Conservation (phyloP, 2,888 invertebrate genomes). For the Zygaena filipendulae region DNA sequence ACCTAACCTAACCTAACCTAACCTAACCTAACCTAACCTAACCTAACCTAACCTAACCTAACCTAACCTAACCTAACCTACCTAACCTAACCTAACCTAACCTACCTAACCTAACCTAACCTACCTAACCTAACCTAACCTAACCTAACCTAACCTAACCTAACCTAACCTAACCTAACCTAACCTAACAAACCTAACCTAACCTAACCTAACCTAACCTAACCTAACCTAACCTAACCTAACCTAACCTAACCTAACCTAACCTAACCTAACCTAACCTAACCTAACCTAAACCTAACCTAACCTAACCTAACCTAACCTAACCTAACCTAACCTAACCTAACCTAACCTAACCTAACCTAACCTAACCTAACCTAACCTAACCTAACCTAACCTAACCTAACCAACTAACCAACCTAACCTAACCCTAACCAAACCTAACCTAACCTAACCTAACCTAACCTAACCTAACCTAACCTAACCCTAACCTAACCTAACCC, state of each 20-base stretch:
- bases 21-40: slow-evolving; percentile 11
- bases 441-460: slow-evolving; percentile 11
- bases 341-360: slow-evolving; percentile 8
- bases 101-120: slow-evolving; percentile 10
- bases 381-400: slow-evolving; percentile 9
- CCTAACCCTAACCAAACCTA: slow-evolving; percentile 9
- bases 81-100: slow-evolving; percentile 9
- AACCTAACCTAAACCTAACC: slow-evolving; percentile 9
- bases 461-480: slow-evolving; percentile 15
- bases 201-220: slow-evolving; percentile 10
- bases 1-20: slow-evolving; percentile 10
- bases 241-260: slow-evolving; percentile 9
- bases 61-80: no score
- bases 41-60: slow-evolving; percentile 13
- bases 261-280: slow-evolving; percentile 10
- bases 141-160: slow-evolving; percentile 11
- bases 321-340: slow-evolving; percentile 8
- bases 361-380: slow-evolving; percentile 9
- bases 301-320: slow-evolving; percentile 7
- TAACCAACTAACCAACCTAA: slow-evolving; percentile 4
- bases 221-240: slow-evolving; percentile 12
- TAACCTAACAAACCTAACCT: slow-evolving; percentile 9
- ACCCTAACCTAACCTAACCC: slow-evolving; percentile 15
- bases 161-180: slow-evolving; percentile 13
- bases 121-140: slow-evolving; percentile 10